These are phyloP conservation scores for Drosophila pachea DNA, from an alignment of 1,140 invertebrate species.

Conservation along the genomic window DNA sequence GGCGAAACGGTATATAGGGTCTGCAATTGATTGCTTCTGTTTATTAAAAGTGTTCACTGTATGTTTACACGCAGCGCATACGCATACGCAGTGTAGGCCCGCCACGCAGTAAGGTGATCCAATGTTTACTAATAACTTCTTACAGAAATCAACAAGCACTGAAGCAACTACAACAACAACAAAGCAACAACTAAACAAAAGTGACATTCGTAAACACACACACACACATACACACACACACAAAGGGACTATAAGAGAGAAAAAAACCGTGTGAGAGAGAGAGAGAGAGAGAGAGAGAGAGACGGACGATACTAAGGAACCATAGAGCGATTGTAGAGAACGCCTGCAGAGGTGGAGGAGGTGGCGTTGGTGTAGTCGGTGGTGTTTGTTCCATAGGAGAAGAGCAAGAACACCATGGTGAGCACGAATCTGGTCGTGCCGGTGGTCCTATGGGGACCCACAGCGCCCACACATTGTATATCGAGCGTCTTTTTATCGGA, in stretches of 20 bases:
- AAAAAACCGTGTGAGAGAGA: background rate
- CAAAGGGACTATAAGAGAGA: no score
- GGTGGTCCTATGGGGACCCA: slow-evolving; percentile 97
- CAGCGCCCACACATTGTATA: slow-evolving; percentile 97
- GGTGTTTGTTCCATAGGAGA: slow-evolving; percentile 3
- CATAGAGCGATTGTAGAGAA: slow-evolving; percentile 6
- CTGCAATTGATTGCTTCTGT: background rate
- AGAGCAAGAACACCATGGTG: slow-evolving; percentile 82
- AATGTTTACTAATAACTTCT: slow-evolving; percentile 63
- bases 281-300: no score
- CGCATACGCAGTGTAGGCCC: slow-evolving; percentile 15
- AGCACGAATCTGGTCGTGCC: slow-evolving; percentile 96
- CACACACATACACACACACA: background rate
- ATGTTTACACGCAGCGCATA: slow-evolving; percentile 25
- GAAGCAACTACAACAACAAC: background rate
- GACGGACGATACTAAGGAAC: background rate
- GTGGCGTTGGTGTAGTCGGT: slow-evolving; percentile 9
- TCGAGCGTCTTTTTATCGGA: slow-evolving; percentile 94
- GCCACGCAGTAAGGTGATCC: slow-evolving; percentile 23
- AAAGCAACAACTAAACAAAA: background rate
- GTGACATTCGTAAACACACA: slow-evolving; percentile 12
- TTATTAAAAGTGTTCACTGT: slow-evolving; percentile 10
- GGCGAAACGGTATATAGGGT: background rate
- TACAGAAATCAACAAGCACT: slow-evolving; percentile 41
- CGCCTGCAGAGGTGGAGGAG: slow-evolving; percentile 3